Percentiles rank a stretch among this genome's conserved stretches.
Conservation (phyloP, 2,797 vertebrate genomes). For the Malurus leucopterus region DNA sequence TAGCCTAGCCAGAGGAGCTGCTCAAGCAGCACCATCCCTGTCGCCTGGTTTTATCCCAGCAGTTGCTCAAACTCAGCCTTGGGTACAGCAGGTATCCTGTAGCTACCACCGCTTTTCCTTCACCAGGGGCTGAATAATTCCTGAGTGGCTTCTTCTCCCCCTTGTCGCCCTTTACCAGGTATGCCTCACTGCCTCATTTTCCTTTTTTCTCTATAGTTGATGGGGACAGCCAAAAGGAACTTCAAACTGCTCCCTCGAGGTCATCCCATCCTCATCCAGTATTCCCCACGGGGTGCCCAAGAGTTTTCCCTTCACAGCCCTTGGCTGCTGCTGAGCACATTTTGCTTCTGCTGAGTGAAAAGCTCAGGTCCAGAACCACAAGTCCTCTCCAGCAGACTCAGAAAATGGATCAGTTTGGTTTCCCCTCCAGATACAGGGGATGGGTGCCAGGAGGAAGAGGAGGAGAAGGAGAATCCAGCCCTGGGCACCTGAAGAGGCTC, state of each 20-base stretch:
- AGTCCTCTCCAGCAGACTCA: not conserved
- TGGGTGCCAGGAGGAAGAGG: not conserved
- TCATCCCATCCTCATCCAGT: not conserved
- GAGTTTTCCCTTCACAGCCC: not conserved
- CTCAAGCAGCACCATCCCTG: not conserved
- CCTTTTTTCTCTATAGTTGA: not conserved
- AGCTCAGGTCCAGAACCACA: not conserved
- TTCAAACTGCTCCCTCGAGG: not conserved
- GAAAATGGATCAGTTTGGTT: not conserved
- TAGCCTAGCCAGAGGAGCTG: not conserved
- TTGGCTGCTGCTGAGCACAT: not conserved
- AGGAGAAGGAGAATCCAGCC: not conserved
- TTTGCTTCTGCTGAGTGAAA: not conserved
- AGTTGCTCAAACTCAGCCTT: not conserved
- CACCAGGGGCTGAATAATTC: not conserved
- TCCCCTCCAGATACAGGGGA: not conserved
- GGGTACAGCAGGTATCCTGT: rapidly evolving
- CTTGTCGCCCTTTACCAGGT: not conserved
- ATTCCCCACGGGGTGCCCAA: not conserved
- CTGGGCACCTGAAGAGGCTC: not conserved
- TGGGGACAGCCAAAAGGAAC: not conserved
- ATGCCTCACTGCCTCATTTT: not conserved
- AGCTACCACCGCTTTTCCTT: not conserved
- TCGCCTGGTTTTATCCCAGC: not conserved
- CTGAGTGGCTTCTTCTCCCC: not conserved